Evolutionary conservation across 2,888 invertebrate species (phyloP), one percentile per base, ranked within the genome.

Genomic region (Galeruca laticollis): DNA sequence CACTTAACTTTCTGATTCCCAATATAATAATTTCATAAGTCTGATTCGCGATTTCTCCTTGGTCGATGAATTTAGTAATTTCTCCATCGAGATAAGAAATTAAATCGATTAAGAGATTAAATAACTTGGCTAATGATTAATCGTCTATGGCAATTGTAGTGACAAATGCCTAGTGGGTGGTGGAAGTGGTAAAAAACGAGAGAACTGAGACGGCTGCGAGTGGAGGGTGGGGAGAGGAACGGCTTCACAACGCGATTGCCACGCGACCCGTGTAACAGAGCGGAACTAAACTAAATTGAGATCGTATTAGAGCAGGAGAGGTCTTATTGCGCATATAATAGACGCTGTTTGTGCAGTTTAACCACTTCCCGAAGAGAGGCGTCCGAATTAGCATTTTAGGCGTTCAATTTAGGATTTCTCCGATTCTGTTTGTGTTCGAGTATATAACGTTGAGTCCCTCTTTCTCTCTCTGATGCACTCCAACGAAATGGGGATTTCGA

Each of bases 201-300:
- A 11, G 37, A 52, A 13, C 40, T 15, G 60, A n/a, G 56, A n/a
- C 68, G 69, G 72, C 9, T 66, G 71, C 71, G 71, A 69, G 78
- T 76, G 75, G 75, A 75, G 71, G 87, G 86, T 76, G 86, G 87
- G 74, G 86, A 13, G 35, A 15, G 65, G 52, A 57, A 47, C 56
- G 67, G 86, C 75, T 86, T 85, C 79, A 59, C 65, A 61, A 87
- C 81, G 79, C 82, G 83, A 84, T 84, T 84, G 85, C 84, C 86
- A 86, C 85, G 84, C 85, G 86, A 86, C 84, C 85, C 84, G 84
- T 83, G 83, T 86, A 86, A 86, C 86, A 86, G 86, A 86, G 86
- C 86, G 85, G 83, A 85, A 86, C 86, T 86, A 86, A 86, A 86
- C 86, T 86, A 86, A 86, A 86, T 86, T 86, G 86, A 86, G 86